phyloP scores from a whole-genome alignment of 2,888 invertebrate species.

The Lycocerus yunnanus region DNA sequence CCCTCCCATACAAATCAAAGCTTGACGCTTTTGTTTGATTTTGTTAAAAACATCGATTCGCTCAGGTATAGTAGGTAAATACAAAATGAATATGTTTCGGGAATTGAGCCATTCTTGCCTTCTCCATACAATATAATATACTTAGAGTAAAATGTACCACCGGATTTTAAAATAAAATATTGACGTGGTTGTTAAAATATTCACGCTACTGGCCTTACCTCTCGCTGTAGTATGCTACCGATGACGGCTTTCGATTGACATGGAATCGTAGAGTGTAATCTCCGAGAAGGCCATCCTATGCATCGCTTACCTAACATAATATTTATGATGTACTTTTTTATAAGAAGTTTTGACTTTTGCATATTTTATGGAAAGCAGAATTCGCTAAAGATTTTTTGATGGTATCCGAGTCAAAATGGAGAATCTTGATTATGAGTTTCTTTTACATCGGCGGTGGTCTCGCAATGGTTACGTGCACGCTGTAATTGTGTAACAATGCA shows the following conservation, averaged over 20 bases:
- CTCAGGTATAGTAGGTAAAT: background rate
- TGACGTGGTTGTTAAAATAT: conserved; percentile 50
- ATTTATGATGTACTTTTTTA: conserved; percentile 31
- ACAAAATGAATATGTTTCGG: background rate
- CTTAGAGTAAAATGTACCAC: conserved; percentile 40
- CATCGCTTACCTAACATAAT: conserved; percentile 23
- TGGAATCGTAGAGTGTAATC: conserved; percentile 26
- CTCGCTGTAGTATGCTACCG: conserved; percentile 26
- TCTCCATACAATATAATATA: no score
- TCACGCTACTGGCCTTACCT: conserved; percentile 48
- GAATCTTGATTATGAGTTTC: background rate
- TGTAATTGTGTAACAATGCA: conserved; percentile 48
- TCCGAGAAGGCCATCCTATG: conserved; percentile 23
- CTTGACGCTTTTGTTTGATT: background rate
- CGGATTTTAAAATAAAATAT: conserved; percentile 46
- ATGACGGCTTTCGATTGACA: conserved; percentile 31
- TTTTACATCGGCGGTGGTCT: conserved; percentile 20
- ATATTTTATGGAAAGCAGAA: conserved; percentile 14
- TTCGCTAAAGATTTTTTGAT: background rate
- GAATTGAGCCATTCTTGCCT: no score
- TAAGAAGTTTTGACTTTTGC: conserved; percentile 26
- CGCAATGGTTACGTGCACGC: conserved; percentile 49
- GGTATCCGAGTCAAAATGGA: background rate
- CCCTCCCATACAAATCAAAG: background rate
- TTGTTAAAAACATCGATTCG: background rate